Evolutionary conservation across 2,113 vertebrate genomes (phyloP).

Genomic region (Trogon melanurus): DNA sequence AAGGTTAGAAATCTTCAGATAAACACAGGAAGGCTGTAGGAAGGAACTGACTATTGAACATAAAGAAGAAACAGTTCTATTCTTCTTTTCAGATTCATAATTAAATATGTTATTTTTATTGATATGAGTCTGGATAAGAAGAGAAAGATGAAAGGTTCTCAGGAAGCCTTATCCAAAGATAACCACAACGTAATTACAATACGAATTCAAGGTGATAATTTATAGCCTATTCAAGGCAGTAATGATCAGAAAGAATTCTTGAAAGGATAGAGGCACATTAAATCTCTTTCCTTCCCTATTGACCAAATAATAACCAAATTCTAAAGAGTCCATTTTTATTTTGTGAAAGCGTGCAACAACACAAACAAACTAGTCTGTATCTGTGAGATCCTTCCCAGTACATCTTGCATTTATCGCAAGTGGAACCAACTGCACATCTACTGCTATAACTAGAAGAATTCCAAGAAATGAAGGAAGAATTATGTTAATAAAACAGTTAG

Average conservation of each 20-base stretch:
- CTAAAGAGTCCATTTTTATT: neutral
- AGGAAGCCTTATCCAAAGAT: neutral
- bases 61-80: neutral
- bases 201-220: neutral
- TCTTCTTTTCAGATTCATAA: neutral
- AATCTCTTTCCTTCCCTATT: neutral
- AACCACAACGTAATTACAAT: neutral
- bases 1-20: neutral
- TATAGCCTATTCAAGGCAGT: neutral
- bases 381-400: neutral
- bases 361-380: neutral
- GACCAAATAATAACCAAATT: neutral
- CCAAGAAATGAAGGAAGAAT: neutral
- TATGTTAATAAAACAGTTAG: neutral
- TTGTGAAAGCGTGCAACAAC: neutral
- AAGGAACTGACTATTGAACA: neutral
- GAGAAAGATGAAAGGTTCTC: neutral
- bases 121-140: neutral
- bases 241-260: neutral
- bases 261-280: neutral
- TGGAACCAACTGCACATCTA: neutral
- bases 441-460: neutral
- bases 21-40: neutral
- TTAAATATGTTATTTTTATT: neutral
- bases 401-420: neutral